phyloP scores from a whole-genome alignment of 2,888 invertebrate species.

The Chaitophorus viminalis region DNA sequence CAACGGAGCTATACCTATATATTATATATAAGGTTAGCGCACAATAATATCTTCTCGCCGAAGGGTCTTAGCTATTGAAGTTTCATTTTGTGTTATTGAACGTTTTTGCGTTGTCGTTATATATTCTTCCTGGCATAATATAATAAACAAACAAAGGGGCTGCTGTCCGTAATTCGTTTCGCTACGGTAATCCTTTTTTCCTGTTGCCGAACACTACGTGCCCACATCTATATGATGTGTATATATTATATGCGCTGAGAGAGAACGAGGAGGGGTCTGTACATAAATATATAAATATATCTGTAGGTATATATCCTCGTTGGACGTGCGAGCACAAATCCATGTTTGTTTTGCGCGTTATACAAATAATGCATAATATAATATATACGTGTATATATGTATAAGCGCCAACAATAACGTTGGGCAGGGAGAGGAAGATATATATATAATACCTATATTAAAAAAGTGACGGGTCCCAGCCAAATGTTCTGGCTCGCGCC shows the following conservation, averaged over 20 bases:
- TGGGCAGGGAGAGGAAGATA: too few relatives aligned
- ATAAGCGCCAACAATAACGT: neutral
- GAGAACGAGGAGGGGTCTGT: neutral
- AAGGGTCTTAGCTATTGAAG: slow-evolving; percentile 3
- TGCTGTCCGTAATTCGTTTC: slow-evolving; percentile 39
- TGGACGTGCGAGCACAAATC: slow-evolving; percentile 8
- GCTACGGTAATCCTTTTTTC: slow-evolving; percentile 48
- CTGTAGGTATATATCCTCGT: neutral
- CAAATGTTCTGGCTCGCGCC: neutral
- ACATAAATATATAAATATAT: neutral
- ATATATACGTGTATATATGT: neutral
- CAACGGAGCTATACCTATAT: neutral
- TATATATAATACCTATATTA: neutral
- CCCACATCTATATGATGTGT: neutral
- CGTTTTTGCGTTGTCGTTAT: slow-evolving; percentile 20
- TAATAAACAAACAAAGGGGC: slow-evolving; percentile 45
- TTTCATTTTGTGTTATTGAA: slow-evolving; percentile 27
- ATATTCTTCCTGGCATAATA: slow-evolving; percentile 30
- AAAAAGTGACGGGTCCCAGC: neutral
- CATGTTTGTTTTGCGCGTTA: slow-evolving; percentile 8
- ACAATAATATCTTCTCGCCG: neutral
- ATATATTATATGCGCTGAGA: neutral
- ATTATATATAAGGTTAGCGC: neutral
- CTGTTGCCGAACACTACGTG: slow-evolving; percentile 4
- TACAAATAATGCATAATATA: neutral